Evolutionary conservation across 2,888 invertebrate species (phyloP).

Genomic region (Amitus sp.): DNA sequence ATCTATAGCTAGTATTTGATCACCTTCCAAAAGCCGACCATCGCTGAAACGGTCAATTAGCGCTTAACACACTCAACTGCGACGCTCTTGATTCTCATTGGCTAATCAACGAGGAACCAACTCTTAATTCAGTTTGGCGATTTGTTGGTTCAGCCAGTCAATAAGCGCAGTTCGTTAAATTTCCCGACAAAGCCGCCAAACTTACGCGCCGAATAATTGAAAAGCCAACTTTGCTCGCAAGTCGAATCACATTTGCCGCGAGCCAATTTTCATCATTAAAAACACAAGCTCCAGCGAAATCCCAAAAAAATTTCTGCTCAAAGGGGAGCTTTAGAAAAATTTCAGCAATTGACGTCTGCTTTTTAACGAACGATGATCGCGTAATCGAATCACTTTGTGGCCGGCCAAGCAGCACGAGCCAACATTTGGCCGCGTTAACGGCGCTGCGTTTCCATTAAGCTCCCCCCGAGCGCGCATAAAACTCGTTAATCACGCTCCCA

Average conservation of each 20-base stretch:
- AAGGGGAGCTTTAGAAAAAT: no score
- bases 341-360: not conserved
- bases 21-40: constrained; percentile 79
- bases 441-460: not conserved
- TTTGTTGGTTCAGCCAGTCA: constrained; percentile 21
- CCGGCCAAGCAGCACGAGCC: constrained; percentile 5
- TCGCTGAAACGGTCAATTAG: constrained; percentile 67
- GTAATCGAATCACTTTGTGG: not conserved
- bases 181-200: not conserved
- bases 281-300: no score
- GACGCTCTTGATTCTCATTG: no score
- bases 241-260: constrained; percentile 1
- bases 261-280: not conserved
- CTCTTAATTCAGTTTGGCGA: constrained; percentile 2
- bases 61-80: not conserved
- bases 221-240: not conserved
- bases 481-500: not conserved
- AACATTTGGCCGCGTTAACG: constrained; percentile 19
- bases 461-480: not conserved
- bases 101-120: not conserved
- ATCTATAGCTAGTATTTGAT: constrained; percentile 87
- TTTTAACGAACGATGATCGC: not conserved
- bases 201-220: not conserved
- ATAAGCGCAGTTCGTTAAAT: constrained; percentile 18
- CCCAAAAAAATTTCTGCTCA: no score